Evolutionary conservation across 2,113 vertebrate species (phyloP), one percentile per base, ranked within the genome.

Genomic region (Ciconia boyciana): DNA sequence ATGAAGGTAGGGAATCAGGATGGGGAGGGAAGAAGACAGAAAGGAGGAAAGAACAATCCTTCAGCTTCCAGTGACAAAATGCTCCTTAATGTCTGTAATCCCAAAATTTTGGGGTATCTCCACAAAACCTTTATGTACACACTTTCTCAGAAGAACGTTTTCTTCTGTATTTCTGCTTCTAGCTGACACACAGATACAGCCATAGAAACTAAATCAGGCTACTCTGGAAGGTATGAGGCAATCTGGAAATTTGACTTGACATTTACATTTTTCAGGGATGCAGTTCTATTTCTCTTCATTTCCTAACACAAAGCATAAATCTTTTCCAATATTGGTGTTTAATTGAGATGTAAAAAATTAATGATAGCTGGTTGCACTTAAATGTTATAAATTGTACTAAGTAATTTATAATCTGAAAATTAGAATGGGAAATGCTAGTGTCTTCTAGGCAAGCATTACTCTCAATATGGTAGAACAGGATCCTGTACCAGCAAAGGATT

Each of bases 381-480:
- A 91, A 68, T 60, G 28, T 43, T 85, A 79, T n/a, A 87, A 85
- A 87, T 87, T 69, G 14, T 91, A 44, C 41, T 41, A 51, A 49
- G n/a, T 79, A 54, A 90, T 90, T 68, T 61, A 89, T 87, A 85
- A 90, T 85, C 46, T 93, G 62, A 91, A 93, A 85, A 82, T 78
- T 41, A 49, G 46, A 65, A 54, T 78, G 48, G 69, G 69, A 62
- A 83, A 58, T 76, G 20, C 24, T 62, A n/a, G 19, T 76, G 68
- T 70, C 68, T 89, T 87, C 44, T 64, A 28, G 7, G 31, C 29
- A 52, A 75, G n/a, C 32, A 46, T 55, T 81, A 41, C n/a, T 96
- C 17, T 81, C 15, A 34, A 4, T 31, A 8, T 51, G 46, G 29
- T 66, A 66, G 34, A 71, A 60, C 12, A 65, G 28, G 36, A 66